Percentiles rank a stretch among this genome's conserved stretches.
These are phyloP conservation scores for Alaudala cheleensis DNA, from an alignment of 2,113 vertebrate species.

Conservation along the genomic window DNA sequence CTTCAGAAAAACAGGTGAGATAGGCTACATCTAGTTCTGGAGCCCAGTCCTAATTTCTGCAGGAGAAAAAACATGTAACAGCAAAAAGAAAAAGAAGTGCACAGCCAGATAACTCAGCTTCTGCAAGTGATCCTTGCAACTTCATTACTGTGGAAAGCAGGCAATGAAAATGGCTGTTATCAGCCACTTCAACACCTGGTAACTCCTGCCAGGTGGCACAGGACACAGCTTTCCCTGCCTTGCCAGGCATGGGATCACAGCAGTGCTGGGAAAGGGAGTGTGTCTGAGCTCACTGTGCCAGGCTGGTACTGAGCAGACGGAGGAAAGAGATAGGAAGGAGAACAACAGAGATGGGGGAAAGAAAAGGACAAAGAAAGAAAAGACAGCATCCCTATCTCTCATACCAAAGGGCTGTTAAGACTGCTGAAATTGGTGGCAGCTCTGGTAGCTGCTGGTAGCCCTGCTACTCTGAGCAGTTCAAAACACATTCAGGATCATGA, in stretches of 20 bases:
- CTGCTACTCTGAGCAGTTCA: background rate
- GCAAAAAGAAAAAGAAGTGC: background rate
- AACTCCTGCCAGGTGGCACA: background rate
- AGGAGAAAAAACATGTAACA: background rate
- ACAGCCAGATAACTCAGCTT: background rate
- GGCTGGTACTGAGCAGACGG: background rate
- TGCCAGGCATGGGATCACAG: background rate
- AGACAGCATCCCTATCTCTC: background rate
- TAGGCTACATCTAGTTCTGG: background rate
- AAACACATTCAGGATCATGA: background rate
- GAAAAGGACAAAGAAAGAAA: background rate
- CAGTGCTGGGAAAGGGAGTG: background rate
- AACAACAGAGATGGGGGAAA: background rate
- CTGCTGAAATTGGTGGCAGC: background rate
- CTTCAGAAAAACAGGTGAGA: background rate
- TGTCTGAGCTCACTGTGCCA: background rate
- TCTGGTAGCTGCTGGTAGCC: background rate
- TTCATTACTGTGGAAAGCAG: background rate
- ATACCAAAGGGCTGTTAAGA: background rate
- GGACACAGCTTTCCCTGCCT: background rate
- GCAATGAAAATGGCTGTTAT: background rate
- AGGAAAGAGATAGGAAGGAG: background rate
- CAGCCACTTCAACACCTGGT: background rate
- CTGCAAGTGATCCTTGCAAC: background rate
- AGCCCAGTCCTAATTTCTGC: background rate